Evolutionary conservation across 2,888 invertebrate species (phyloP).

Genomic region (Leucozona laternaria): DNA sequence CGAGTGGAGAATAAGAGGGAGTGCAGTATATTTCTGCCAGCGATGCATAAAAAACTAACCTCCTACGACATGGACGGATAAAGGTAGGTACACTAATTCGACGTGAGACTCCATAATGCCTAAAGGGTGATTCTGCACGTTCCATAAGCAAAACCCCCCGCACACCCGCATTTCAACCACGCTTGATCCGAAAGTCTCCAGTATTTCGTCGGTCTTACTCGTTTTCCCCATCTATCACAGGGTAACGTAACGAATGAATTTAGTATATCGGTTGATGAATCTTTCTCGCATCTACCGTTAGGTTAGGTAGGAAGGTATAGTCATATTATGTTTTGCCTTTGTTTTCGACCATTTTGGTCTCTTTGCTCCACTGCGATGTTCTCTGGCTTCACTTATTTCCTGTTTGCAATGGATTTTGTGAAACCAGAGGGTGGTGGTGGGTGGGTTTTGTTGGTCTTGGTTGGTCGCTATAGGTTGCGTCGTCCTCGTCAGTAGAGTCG

Average conservation of each 20-base stretch:
- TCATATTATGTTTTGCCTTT: constrained; percentile 56
- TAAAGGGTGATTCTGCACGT: constrained; percentile 58
- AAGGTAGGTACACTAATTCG: constrained; percentile 75
- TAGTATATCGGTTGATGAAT: constrained; percentile 73
- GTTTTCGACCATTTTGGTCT: constrained; percentile 70
- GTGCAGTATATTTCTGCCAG: constrained; percentile 52
- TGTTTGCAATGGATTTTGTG: constrained; percentile 47
- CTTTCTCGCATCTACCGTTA: constrained; percentile 41
- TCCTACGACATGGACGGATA: constrained; percentile 38
- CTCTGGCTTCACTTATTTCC: constrained; percentile 17
- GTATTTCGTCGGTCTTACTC: constrained; percentile 35
- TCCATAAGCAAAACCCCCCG: background rate
- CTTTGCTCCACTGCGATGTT: constrained; percentile 15
- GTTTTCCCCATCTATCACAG: constrained; percentile 61
- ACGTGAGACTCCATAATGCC: constrained; percentile 73
- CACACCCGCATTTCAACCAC: background rate
- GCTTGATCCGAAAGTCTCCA: background rate
- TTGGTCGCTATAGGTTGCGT: background rate
- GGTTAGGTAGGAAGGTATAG: constrained; percentile 29
- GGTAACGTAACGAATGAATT: constrained; percentile 68
- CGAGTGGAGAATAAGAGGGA: constrained; percentile 15
- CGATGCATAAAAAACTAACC: constrained; percentile 52
- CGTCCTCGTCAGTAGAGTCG: constrained; percentile 27
- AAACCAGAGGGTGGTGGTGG: constrained; percentile 27
- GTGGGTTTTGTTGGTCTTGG: background rate